phyloP scores from a whole-genome alignment of 2,797 vertebrate genomes.

The Lepidocolaptes lacrymiger region DNA sequence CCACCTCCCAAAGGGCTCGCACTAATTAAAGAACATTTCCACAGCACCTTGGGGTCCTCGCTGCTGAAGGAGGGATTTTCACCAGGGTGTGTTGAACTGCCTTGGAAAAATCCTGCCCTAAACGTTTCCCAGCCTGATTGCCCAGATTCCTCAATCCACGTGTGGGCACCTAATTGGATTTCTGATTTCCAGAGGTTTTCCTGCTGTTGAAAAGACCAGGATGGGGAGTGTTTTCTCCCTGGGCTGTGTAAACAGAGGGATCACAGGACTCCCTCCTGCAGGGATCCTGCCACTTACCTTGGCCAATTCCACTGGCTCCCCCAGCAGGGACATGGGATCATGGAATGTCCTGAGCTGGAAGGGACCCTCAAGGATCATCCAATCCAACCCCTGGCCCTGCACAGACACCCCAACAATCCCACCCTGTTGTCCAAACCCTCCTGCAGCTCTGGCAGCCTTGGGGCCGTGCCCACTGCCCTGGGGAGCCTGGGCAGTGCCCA shows the following conservation, averaged over 20 bases:
- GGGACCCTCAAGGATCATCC: rapidly evolving
- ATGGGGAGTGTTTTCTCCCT: not conserved
- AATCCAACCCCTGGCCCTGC: not conserved
- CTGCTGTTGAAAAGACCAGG: not conserved
- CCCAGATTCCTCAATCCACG: not conserved
- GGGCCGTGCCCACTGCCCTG: not conserved
- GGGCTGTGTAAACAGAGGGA: not conserved
- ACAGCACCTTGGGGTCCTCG: not conserved
- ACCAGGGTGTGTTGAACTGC: not conserved
- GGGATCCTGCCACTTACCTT: not conserved
- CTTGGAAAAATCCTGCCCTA: not conserved
- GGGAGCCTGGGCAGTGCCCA: not conserved
- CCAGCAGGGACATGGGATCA: not conserved
- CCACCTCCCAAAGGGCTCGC: not conserved
- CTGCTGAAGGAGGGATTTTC: not conserved
- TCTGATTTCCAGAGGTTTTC: not conserved
- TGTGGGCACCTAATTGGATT: not conserved
- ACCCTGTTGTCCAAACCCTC: not conserved
- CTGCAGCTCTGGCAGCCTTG: not conserved
- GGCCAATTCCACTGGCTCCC: not conserved
- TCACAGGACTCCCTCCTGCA: not conserved
- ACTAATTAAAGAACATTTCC: not conserved
- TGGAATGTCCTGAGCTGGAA: not conserved
- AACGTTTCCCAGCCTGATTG: not conserved
- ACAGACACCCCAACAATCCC: rapidly evolving